phyloP scores from a whole-genome alignment of 2,113 vertebrate genomes.

The Calidris pygmaea region DNA sequence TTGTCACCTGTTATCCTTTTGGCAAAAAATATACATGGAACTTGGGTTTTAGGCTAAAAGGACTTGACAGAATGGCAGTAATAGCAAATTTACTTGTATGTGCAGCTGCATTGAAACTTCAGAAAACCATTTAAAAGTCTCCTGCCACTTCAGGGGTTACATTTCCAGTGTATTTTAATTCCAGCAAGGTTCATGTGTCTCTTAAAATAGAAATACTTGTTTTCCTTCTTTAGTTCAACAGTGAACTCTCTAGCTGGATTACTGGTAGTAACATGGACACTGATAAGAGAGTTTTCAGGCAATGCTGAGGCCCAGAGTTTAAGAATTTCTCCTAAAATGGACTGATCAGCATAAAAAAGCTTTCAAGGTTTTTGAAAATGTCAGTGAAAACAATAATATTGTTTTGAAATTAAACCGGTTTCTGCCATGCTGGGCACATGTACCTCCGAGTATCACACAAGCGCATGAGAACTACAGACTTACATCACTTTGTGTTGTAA shows the following conservation, averaged over 20 bases:
- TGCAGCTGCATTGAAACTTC: background rate
- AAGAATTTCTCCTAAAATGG: constrained; percentile 16
- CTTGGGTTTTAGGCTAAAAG: background rate
- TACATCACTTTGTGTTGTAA: background rate
- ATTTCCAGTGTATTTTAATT: constrained; percentile 9
- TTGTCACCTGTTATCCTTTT: background rate
- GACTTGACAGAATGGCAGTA: background rate
- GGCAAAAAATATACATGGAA: background rate
- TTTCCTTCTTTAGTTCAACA: constrained; percentile 22
- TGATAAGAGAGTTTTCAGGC: background rate
- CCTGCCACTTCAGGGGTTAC: background rate
- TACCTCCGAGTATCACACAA: background rate
- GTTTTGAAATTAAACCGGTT: background rate
- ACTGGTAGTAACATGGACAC: background rate
- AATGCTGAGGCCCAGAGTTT: background rate
- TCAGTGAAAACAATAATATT: background rate
- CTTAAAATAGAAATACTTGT: constrained; percentile 44
- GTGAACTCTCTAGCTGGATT: background rate
- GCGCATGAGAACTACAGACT: background rate
- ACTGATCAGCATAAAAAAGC: background rate
- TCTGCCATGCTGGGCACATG: background rate
- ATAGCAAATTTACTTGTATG: background rate
- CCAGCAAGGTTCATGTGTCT: background rate
- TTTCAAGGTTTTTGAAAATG: background rate
- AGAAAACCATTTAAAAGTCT: background rate